Conservation (phyloP, 2,113 vertebrate genomes). For the human region GRCh38 chr2:149592001-149592500, state of each 20-base stretch:
- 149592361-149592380: not conserved
- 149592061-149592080: not conserved
- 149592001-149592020: not conserved
- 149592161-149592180: not conserved
- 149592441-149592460: not conserved
- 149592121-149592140: not conserved
- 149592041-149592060: not conserved
- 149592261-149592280: not conserved
- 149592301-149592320: not conserved
- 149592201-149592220: not conserved
- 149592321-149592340: slow-evolving; percentile 23
- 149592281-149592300: not conserved
- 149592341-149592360: not conserved
- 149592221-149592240: not conserved
- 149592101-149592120: not conserved
- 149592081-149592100: not conserved
- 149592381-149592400: not conserved
- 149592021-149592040: not conserved
- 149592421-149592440: not conserved
- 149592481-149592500: not conserved
- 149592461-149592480: slow-evolving; percentile 48
- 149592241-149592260: not conserved
- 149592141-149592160: not conserved
- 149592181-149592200: not conserved
- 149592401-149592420: not conserved